Percentiles rank a stretch among this genome's conserved stretches.
Conservation (phyloP, 2,113 vertebrate species). For the Theristicus caerulescens region DNA sequence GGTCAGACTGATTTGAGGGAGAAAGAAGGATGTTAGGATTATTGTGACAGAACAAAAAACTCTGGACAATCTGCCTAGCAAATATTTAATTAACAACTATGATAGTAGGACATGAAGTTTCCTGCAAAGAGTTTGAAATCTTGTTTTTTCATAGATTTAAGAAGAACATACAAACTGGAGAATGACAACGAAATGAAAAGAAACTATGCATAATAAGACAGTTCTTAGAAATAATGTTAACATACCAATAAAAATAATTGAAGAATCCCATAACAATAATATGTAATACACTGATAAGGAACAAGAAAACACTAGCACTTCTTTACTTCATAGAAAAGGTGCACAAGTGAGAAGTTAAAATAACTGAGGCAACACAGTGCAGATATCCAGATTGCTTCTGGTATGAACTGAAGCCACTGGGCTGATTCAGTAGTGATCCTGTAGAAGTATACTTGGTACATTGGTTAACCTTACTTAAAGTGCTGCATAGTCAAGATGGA, state of each 20-base stretch:
- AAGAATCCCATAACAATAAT: conserved; percentile 6
- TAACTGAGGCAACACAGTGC: neutral
- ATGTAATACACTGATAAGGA: neutral
- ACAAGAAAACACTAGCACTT: neutral
- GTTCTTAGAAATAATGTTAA: neutral
- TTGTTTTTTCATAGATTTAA: neutral
- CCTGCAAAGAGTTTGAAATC: neutral
- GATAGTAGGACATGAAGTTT: neutral
- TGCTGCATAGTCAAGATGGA: conserved; percentile 58
- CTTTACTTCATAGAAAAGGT: neutral
- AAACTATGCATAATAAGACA: neutral
- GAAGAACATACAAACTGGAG: neutral
- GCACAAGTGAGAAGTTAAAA: neutral
- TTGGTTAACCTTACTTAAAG: conserved; percentile 67
- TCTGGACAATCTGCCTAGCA: neutral
- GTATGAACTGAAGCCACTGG: conserved; percentile 72
- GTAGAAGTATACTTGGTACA: conserved; percentile 60
- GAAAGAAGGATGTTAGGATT: neutral
- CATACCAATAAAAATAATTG: neutral
- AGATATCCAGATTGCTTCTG: conserved; percentile 59
- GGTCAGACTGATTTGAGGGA: neutral
- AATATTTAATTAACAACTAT: neutral
- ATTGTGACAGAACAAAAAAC: neutral
- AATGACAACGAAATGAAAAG: neutral
- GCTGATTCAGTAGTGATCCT: conserved; percentile 66